Conservation (phyloP, 2,888 invertebrate species). For the Hedychridium roseum region DNA sequence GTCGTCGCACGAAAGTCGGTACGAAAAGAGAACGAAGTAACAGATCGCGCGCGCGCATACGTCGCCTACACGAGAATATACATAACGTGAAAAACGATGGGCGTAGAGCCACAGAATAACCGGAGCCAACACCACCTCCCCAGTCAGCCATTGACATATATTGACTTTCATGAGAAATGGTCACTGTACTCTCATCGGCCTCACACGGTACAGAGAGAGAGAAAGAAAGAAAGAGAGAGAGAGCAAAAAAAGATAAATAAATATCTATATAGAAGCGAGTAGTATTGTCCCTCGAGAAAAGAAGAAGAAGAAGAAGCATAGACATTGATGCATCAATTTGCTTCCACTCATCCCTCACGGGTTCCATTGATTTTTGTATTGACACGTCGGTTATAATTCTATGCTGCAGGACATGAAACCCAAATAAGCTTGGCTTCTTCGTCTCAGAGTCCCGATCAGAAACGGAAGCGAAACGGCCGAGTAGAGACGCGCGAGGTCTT, state of each 20-base stretch:
- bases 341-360: slow-evolving; percentile 15
- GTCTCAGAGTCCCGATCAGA: slow-evolving; percentile 57
- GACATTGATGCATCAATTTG: slow-evolving; percentile 61
- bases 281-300: no score
- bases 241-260: slow-evolving; percentile 12
- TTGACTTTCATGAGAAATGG: slow-evolving; percentile 60
- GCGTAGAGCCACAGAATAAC: slow-evolving; percentile 60
- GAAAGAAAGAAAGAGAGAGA: slow-evolving; percentile 6
- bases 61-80: slow-evolving; percentile 24
- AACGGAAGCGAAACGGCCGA: slow-evolving; percentile 47
- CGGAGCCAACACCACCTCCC: slow-evolving; percentile 41
- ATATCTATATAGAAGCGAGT: no score
- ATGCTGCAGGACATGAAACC: slow-evolving; percentile 63
- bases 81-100: slow-evolving; percentile 22
- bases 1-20: slow-evolving; percentile 20
- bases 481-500: slow-evolving; percentile 47
- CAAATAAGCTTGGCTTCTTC: slow-evolving; percentile 58
- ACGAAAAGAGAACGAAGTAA: slow-evolving; percentile 10
- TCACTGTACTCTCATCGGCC: slow-evolving; percentile 62
- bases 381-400: slow-evolving; percentile 54
- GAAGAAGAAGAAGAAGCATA: no score
- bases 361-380: slow-evolving; percentile 44
- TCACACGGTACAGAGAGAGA: slow-evolving; percentile 17
- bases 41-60: slow-evolving; percentile 4
- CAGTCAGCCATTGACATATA: slow-evolving; percentile 25